Conservation (phyloP, 1,140 invertebrate genomes). For the Radopholus similis region DNA sequence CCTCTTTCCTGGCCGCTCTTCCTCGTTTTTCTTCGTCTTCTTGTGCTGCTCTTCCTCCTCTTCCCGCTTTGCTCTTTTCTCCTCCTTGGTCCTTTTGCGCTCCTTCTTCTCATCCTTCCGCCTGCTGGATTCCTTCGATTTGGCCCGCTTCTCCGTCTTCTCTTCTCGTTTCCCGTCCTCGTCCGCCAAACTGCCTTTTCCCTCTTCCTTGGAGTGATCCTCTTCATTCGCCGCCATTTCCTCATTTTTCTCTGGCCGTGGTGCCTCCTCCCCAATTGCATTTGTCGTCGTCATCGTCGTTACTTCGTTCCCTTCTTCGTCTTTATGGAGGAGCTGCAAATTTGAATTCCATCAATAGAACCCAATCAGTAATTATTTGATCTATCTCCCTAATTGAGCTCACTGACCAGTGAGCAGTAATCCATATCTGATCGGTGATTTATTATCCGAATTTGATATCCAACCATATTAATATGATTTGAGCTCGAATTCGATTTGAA, state of each 20-base stretch:
- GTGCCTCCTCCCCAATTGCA: too few relatives aligned
- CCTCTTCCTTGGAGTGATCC: background rate
- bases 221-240: background rate
- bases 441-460: too few relatives aligned
- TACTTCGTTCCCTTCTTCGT: background rate
- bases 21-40: background rate
- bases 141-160: background rate
- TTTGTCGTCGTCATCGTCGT: too few relatives aligned
- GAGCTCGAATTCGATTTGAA: too few relatives aligned
- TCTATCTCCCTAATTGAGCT: too few relatives aligned
- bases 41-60: slow-evolving; percentile 5
- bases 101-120: background rate
- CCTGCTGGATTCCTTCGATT: background rate
- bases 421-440: too few relatives aligned
- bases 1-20: background rate
- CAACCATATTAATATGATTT: too few relatives aligned
- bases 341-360: too few relatives aligned
- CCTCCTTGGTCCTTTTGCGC: slow-evolving; percentile 1
- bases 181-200: slow-evolving; percentile 1
- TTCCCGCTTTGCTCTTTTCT: background rate
- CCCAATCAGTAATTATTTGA: too few relatives aligned
- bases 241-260: background rate
- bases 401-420: too few relatives aligned
- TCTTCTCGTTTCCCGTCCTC: background rate
- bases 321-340: too few relatives aligned